Conservation (phyloP, 1,140 invertebrate species). For the Conus ventricosus region DNA sequence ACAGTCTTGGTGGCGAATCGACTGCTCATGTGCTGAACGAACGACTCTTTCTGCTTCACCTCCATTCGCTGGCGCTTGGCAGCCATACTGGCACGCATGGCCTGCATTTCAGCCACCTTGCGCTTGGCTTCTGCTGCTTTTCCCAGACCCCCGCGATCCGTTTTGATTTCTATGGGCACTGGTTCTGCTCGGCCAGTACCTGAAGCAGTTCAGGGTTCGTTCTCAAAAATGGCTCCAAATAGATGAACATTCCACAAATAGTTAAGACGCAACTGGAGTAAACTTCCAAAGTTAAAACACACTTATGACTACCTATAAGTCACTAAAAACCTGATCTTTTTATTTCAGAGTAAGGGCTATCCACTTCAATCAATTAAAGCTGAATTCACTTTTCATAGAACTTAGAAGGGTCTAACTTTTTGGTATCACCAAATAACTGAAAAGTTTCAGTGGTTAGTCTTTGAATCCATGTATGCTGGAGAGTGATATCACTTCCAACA, state of each 20-base stretch:
- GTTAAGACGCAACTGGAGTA: no score
- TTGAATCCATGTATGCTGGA: no score
- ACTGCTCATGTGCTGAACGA: conserved; percentile 79
- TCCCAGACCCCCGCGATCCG: conserved; percentile 84
- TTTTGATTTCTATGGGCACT: conserved; percentile 83
- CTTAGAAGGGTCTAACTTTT: no score
- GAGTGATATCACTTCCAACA: no score
- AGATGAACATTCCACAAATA: background rate
- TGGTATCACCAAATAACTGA: no score
- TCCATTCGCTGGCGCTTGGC: conserved; percentile 75
- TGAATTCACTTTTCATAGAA: no score
- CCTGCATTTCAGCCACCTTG: conserved; percentile 66
- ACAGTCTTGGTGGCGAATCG: conserved; percentile 78
- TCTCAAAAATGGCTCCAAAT: background rate
- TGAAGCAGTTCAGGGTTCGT: conserved; percentile 30
- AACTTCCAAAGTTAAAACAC: no score
- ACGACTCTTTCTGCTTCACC: conserved; percentile 77
- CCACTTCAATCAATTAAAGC: no score
- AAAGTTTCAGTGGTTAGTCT: no score
- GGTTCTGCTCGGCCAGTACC: conserved; percentile 83
- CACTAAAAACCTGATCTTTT: no score
- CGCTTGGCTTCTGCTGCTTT: conserved; percentile 78
- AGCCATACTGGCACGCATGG: conserved; percentile 54
- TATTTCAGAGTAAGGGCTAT: no score
- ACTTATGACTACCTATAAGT: no score